Evolutionary conservation across 2,113 vertebrate species (phyloP), one percentile per base, ranked within the genome.

Genomic region (Steatornis caripensis): DNA sequence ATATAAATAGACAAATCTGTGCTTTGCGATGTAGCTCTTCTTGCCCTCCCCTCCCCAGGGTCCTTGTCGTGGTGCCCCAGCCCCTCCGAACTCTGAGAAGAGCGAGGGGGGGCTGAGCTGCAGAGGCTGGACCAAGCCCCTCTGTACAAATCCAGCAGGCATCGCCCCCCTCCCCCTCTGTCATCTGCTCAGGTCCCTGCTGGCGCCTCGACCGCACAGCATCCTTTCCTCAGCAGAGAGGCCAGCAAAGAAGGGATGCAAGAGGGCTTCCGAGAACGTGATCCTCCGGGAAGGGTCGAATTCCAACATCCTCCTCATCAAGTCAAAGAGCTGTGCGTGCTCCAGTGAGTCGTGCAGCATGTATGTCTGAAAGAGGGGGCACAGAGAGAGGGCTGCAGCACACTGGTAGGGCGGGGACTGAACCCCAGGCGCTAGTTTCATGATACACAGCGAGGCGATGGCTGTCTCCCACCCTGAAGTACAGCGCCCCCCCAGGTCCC

Each of bases 291-390:
- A 97, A 48, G 99, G 99, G 94, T 99, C 99, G 2, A 99, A 99
- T 30, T 99, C 99, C 96, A 99, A 87, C 99, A 99, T 99, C 97
- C 98, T 98, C 97, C 98, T 95, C 69, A 99, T 98, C 94, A 99
- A 97, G 98, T 99, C 99, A 46, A 99, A 99, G 75, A 99, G 98
- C 97, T 99, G 98, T 10, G 98, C 97, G 11, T 99, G 99, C 75
- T 99, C 99, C 72, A 97, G 92, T 0, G 98, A 96, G 81, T 99
- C 98, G 1, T 98, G 99, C 79, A 98, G 83, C 98, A 99, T 99
- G 96, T 99, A 99, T 4, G 99, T 98, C 99, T 99, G 97, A 11
- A 27, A 49, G 72, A 81, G 23, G 36, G 45, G 29, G 32, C 9
- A 16, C 7, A n/a, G 9, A n/a, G 9, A 32, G 30, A 30, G 15